These are phyloP conservation scores for Oryzias melastigma DNA, from an alignment of 2,113 vertebrate species.

Conservation along the genomic window DNA sequence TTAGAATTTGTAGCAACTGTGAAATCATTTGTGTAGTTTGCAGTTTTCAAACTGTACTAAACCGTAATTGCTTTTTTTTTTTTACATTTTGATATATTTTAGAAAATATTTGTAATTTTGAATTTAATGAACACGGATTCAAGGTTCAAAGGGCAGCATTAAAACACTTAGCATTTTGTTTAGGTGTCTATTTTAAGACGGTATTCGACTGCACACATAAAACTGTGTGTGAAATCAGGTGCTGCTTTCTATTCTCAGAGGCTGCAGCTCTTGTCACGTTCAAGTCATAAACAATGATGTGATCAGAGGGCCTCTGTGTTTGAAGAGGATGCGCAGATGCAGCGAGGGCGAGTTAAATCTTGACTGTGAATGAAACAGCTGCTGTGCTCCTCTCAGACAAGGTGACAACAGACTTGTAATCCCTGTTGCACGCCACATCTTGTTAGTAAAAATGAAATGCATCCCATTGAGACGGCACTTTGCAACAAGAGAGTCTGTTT, in stretches of 20 bases:
- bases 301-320: slow-evolving; percentile 8
- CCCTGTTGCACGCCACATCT: neutral
- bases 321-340: neutral
- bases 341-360: neutral
- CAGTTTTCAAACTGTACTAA: no score
- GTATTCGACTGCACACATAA: slow-evolving; percentile 16
- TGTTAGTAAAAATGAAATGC: slow-evolving; percentile 38
- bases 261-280: slow-evolving; percentile 9
- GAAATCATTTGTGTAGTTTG: no score
- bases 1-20: no score
- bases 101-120: no score
- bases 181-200: slow-evolving; percentile 28
- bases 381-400: slow-evolving; percentile 6
- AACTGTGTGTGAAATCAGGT: slow-evolving; percentile 2
- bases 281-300: slow-evolving; percentile 30
- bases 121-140: neutral
- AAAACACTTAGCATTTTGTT: no score
- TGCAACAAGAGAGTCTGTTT: slow-evolving; percentile 10
- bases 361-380: slow-evolving; percentile 20
- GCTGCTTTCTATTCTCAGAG: slow-evolving; percentile 34
- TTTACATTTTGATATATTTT: no score
- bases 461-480: slow-evolving; percentile 7
- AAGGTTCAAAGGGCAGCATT: no score
- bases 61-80: no score
- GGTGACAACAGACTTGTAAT: slow-evolving; percentile 32